phyloP scores from a whole-genome alignment of 2,888 invertebrate genomes.

The Cheiracanthium punctorium region DNA sequence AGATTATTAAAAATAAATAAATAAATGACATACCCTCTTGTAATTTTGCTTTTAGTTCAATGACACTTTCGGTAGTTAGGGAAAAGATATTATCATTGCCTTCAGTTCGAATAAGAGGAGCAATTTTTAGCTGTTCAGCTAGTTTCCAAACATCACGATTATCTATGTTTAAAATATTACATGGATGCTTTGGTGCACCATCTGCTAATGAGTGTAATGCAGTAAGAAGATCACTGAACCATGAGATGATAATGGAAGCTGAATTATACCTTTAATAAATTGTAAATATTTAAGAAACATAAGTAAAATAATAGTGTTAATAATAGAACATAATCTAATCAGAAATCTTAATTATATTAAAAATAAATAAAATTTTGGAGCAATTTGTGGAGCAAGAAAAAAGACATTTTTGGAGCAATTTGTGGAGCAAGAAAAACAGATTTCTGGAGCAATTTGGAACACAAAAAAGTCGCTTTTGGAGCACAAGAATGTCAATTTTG shows the following conservation, averaged over 20 bases:
- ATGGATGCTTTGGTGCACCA: too few species aligned
- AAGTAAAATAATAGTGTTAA: too few species aligned
- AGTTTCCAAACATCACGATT: neutral
- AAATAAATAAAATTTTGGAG: too few species aligned
- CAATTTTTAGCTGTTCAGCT: neutral
- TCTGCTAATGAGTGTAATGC: neutral
- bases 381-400: too few species aligned
- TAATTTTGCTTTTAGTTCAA: neutral
- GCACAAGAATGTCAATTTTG: too few species aligned
- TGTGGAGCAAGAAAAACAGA: too few species aligned
- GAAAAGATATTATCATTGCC: conserved; percentile 1
- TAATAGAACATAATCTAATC: too few species aligned
- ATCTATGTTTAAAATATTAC: neutral
- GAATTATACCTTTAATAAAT: neutral
- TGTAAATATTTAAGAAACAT: neutral
- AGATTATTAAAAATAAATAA: too few species aligned
- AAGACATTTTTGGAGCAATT: neutral
- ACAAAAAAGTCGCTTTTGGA: too few species aligned
- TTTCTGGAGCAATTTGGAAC: too few species aligned
- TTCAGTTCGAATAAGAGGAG: neutral
- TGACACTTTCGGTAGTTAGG: conserved; percentile 8
- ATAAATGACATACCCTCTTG: conserved; percentile 10
- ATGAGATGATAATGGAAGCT: conserved; percentile 9
- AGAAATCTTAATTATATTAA: too few species aligned
- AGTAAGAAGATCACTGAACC: conserved; percentile 17